Evolutionary conservation across 2,113 vertebrate genomes (phyloP).

Genomic region (Pampusana beccarii): DNA sequence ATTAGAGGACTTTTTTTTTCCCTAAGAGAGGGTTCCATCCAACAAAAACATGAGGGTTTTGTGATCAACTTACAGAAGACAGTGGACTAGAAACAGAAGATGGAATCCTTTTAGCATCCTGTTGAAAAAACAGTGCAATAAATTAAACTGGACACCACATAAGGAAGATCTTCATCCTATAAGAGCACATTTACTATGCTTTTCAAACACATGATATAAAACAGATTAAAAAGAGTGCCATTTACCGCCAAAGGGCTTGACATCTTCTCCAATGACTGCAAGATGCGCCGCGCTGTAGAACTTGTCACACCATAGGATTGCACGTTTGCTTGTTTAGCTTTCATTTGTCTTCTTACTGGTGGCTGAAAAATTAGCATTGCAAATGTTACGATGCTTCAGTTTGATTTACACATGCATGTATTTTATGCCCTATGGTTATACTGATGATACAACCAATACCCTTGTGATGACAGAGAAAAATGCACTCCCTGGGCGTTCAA

Average conservation of each 20-base stretch:
- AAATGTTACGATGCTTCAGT: not conserved
- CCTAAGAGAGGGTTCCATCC: not conserved
- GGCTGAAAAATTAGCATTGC: slow-evolving; percentile 74
- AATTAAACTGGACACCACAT: not conserved
- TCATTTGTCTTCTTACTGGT: slow-evolving; percentile 91
- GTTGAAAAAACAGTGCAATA: slow-evolving; percentile 33
- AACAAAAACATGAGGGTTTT: not conserved
- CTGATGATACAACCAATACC: not conserved
- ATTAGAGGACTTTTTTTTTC: not conserved
- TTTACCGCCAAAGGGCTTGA: slow-evolving; percentile 94
- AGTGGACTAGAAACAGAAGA: slow-evolving; percentile 79
- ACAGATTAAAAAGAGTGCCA: not conserved
- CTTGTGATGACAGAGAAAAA: not conserved
- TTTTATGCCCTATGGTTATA: not conserved
- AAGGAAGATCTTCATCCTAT: not conserved
- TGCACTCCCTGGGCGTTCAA: not conserved
- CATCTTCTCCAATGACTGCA: slow-evolving; percentile 96
- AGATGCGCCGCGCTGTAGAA: slow-evolving; percentile 91
- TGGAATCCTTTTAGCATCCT: slow-evolving; percentile 97
- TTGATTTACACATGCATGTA: rapidly evolving
- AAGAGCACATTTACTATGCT: not conserved
- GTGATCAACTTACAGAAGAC: slow-evolving; percentile 83
- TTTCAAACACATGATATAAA: not conserved
- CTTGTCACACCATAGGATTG: slow-evolving; percentile 93
- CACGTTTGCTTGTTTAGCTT: slow-evolving; percentile 87